Conservation (phyloP, 2,113 vertebrate genomes). For the Dromas ardeola region DNA sequence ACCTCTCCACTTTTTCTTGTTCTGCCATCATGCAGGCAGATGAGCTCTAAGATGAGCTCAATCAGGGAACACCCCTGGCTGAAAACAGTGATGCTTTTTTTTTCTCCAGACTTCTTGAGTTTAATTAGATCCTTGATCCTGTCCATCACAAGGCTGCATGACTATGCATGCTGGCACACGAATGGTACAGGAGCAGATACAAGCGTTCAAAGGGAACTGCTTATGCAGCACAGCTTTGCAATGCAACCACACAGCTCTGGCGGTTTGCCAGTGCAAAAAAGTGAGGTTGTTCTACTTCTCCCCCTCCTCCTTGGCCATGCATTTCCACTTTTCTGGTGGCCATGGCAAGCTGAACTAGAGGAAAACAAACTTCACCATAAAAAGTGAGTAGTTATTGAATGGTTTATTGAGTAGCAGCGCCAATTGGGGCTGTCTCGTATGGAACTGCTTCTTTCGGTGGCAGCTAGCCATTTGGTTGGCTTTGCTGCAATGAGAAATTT, state of each 20-base stretch:
- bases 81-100: not conserved
- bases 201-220: not conserved
- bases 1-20: not conserved
- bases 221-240: not conserved
- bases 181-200: not conserved
- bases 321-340: not conserved
- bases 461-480: not conserved
- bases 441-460: not conserved
- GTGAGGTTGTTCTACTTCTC: not conserved
- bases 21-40: not conserved
- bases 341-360: not conserved
- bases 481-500: constrained; percentile 3
- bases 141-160: not conserved
- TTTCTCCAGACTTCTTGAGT: not conserved
- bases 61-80: not conserved
- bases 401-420: not conserved
- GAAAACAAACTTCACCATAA: not conserved
- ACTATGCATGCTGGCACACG: not conserved
- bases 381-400: not conserved
- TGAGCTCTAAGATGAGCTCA: not conserved
- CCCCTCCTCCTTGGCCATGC: not conserved
- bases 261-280: not conserved
- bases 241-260: not conserved
- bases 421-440: not conserved
- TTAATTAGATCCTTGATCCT: not conserved